Conservation (phyloP, 2,113 vertebrate genomes). For the Equus przewalskii region DNA sequence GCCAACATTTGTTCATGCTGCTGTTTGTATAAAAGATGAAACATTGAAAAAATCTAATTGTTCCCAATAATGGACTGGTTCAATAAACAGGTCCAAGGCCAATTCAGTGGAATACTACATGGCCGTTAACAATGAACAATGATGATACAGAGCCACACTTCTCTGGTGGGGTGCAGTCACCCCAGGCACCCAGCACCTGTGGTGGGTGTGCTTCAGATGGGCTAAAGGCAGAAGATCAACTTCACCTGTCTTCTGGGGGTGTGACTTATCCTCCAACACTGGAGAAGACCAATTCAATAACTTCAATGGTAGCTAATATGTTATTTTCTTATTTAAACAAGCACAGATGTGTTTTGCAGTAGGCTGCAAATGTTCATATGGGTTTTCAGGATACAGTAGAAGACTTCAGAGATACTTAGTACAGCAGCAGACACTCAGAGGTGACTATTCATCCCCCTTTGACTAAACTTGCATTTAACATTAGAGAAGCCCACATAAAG, state of each 20-base stretch:
- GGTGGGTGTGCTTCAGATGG: not conserved
- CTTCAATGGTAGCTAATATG: not conserved
- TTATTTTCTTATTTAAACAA: not conserved
- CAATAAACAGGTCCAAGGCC: not conserved
- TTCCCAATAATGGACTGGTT: not conserved
- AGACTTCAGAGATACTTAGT: not conserved
- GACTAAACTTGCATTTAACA: not conserved
- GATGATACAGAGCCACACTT: not conserved
- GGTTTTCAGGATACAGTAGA: not conserved
- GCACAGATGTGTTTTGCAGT: not conserved
- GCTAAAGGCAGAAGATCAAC: not conserved
- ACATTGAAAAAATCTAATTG: not conserved
- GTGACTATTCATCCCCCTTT: not conserved
- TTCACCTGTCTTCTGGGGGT: not conserved
- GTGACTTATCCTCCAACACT: too few relatives aligned
- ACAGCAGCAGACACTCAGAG: not conserved
- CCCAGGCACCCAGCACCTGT: too few relatives aligned
- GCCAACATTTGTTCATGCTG: not conserved
- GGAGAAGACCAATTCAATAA: not conserved
- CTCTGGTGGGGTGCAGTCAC: too few relatives aligned
- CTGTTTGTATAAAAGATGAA: not conserved
- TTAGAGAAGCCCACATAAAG: not conserved
- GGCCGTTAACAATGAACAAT: not conserved
- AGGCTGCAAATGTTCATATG: not conserved
- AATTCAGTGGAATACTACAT: not conserved